Evolutionary conservation across 2,888 invertebrate species (phyloP).

Genomic region (Caenorhabditis uteleia): DNA sequence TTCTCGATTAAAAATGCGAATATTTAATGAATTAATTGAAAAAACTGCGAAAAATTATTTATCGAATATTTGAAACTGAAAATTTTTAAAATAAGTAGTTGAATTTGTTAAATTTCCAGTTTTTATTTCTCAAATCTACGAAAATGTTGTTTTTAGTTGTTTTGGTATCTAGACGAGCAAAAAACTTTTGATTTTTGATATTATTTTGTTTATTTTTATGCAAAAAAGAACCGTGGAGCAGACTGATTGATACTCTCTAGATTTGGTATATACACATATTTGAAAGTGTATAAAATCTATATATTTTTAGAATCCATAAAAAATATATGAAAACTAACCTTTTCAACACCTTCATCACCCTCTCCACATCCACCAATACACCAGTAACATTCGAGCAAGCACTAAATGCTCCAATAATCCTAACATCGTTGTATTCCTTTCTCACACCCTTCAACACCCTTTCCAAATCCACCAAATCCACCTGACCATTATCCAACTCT

Average conservation of each 20-base stretch:
- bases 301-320: not conserved
- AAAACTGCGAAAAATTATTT: too few species aligned
- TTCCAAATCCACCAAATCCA: constrained; percentile 21
- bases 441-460: constrained; percentile 8
- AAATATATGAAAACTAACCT: constrained; percentile 71
- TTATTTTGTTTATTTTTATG: too few species aligned
- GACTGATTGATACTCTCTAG: not conserved
- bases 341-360: constrained; percentile 82
- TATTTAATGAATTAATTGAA: too few species aligned
- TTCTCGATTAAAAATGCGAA: too few species aligned
- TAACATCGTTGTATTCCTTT: constrained; percentile 69
- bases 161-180: too few species aligned
- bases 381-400: constrained; percentile 89
- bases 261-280: not conserved
- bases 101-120: too few species aligned
- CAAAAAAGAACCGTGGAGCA: too few species aligned
- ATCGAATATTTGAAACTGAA: too few species aligned
- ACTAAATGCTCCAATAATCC: constrained; percentile 84
- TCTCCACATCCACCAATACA: constrained; percentile 83
- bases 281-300: not conserved
- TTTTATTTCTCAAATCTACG: too few species aligned
- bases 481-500: constrained; percentile 25
- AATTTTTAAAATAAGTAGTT: too few species aligned
- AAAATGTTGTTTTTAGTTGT: too few species aligned
- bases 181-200: too few species aligned